Evolutionary conservation across 2,888 invertebrate genomes (phyloP).

Genomic region (Archips xylosteana): DNA sequence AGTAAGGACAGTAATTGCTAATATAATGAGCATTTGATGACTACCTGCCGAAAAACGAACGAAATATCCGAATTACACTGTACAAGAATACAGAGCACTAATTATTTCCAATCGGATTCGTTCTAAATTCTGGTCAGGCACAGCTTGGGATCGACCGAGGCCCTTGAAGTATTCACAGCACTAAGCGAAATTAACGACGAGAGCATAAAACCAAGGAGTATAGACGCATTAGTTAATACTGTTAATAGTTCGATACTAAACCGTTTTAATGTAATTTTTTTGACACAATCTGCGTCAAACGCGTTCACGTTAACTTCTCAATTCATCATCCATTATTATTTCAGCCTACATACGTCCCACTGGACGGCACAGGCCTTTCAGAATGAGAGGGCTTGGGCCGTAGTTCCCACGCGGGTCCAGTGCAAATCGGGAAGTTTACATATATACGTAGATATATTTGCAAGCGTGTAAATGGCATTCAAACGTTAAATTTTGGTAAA

Average conservation of each 20-base stretch:
- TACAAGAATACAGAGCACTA: background rate
- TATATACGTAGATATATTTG: too few species aligned
- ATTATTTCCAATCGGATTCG: background rate
- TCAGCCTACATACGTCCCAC: too few species aligned
- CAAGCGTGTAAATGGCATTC: too few species aligned
- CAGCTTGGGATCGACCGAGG: background rate
- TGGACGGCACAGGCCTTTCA: too few species aligned
- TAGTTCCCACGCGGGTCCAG: too few species aligned
- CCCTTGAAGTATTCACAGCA: background rate
- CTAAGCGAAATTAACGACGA: background rate
- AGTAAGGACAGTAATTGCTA: background rate
- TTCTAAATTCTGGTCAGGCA: slow-evolving; percentile 1
- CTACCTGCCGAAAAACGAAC: slow-evolving; percentile 3
- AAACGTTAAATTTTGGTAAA: too few species aligned
- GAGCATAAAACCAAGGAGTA: background rate
- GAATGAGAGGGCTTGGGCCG: too few species aligned
- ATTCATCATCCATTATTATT: too few species aligned
- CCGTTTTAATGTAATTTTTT: background rate
- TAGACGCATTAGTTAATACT: background rate
- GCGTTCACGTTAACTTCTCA: too few species aligned
- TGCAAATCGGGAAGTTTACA: too few species aligned
- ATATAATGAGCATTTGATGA: background rate
- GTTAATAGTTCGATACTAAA: background rate
- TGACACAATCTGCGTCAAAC: background rate
- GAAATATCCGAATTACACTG: background rate